These are phyloP conservation scores for Theristicus caerulescens DNA, from an alignment of 2,113 vertebrate genomes.

Conservation along the genomic window DNA sequence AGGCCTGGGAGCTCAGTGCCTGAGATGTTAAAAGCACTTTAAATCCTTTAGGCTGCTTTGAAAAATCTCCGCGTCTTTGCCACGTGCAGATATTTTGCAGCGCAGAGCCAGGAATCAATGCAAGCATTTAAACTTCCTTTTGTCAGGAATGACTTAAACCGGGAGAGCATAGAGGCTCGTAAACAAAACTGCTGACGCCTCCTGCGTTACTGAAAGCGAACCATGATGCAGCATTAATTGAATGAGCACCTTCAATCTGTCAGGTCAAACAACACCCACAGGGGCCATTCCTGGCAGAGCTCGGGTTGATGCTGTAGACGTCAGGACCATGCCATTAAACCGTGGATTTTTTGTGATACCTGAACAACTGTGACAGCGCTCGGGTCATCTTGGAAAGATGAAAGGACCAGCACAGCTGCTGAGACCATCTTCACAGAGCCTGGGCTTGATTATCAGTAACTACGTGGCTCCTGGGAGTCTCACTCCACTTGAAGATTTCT, in stretches of 20 bases:
- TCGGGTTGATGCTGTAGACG: not conserved
- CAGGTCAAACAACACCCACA: not conserved
- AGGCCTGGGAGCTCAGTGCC: not conserved
- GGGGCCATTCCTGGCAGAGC: not conserved
- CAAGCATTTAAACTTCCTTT: constrained; percentile 40
- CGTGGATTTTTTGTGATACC: not conserved
- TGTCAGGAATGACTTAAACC: constrained; percentile 34
- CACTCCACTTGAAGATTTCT: not conserved
- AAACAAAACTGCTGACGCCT: constrained; percentile 43
- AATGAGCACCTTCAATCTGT: not conserved
- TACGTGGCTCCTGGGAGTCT: not conserved
- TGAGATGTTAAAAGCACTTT: constrained; percentile 40
- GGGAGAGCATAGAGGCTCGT: not conserved
- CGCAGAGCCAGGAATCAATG: constrained; percentile 28
- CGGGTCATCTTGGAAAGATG: not conserved
- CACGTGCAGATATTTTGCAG: constrained; percentile 28
- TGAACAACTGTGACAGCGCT: not conserved
- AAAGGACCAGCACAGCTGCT: not conserved
- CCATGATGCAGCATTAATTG: constrained; percentile 28
- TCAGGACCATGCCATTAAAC: not conserved
- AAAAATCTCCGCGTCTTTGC: constrained; percentile 20
- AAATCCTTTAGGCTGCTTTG: constrained; percentile 52
- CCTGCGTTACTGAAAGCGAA: not conserved
- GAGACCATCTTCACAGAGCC: not conserved
- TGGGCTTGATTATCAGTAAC: not conserved